A percentile compares a stretch with the other conserved stretches of the same genome.
phyloP scores from a whole-genome alignment of 2,888 invertebrate species.

The Linhomoeus sp. region DNA sequence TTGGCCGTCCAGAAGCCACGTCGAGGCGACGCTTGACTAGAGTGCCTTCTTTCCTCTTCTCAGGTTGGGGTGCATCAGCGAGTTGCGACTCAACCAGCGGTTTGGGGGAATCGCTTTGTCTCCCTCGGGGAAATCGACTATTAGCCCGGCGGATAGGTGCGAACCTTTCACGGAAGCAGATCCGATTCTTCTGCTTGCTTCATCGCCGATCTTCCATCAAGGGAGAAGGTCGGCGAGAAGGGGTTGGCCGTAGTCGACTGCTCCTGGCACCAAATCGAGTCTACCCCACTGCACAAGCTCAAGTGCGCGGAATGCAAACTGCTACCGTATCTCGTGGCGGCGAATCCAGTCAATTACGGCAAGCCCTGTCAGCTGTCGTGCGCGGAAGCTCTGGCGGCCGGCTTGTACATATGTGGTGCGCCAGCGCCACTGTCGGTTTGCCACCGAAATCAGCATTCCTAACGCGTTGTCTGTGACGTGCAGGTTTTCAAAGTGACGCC shows the following conservation, averaged over 20 bases:
- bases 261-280: constrained; percentile 84
- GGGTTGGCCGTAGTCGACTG: constrained; percentile 99
- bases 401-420: constrained; percentile 64
- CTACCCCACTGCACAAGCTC: constrained; percentile 71
- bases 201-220: too few relatives aligned
- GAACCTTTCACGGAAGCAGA: too few relatives aligned
- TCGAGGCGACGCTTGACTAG: too few relatives aligned
- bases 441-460: too few relatives aligned
- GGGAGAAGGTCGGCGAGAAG: too few relatives aligned
- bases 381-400: constrained; percentile 88
- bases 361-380: constrained; percentile 85
- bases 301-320: constrained; percentile 60
- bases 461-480: too few relatives aligned
- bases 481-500: constrained; percentile 32
- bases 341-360: constrained; percentile 96
- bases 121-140: constrained; percentile 49
- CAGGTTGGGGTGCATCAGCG: constrained; percentile 55
- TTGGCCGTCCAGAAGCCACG: too few relatives aligned
- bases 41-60: neutral
- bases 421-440: too few relatives aligned
- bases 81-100: constrained; percentile 57
- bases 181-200: too few relatives aligned
- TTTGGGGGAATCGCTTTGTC: constrained; percentile 67
- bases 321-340: constrained; percentile 82
- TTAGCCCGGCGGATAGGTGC: constrained; percentile 55